phyloP scores from a whole-genome alignment of 2,797 vertebrate genomes.

The Acipenser transmontanus region DNA sequence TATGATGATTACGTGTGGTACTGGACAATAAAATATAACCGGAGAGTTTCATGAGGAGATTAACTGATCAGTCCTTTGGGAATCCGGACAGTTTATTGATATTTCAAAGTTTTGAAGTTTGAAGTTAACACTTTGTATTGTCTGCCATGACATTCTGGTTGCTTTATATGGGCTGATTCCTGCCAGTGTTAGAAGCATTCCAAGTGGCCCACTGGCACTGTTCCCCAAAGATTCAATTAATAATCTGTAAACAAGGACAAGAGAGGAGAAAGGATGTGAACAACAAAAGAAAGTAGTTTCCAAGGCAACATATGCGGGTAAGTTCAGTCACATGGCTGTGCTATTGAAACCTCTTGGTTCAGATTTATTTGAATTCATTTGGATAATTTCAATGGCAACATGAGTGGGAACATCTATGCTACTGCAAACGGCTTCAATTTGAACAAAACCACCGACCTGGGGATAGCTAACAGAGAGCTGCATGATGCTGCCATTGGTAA shows the following conservation, averaged over 20 bases:
- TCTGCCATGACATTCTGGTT: neutral
- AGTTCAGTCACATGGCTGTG: constrained; percentile 45
- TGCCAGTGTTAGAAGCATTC: constrained; percentile 2
- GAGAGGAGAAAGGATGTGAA: constrained; percentile 20
- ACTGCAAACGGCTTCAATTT: constrained; percentile 13
- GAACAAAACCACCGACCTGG: constrained; percentile 38
- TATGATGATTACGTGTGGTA: too few species aligned
- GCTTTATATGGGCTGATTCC: neutral
- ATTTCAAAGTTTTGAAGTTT: constrained; percentile 16
- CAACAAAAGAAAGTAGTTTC: constrained; percentile 39
- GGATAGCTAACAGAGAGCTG: constrained; percentile 25
- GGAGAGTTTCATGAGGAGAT: too few species aligned
- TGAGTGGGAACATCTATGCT: constrained; percentile 37
- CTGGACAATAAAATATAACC: too few species aligned
- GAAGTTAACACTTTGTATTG: constrained; percentile 11
- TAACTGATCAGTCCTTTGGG: too few species aligned
- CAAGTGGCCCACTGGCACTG: constrained; percentile 28
- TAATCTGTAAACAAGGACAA: constrained; percentile 52
- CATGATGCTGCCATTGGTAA: constrained; percentile 38
- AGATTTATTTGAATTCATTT: constrained; percentile 21
- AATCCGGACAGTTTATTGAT: too few species aligned
- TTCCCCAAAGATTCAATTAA: constrained; percentile 36
- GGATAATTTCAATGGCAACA: constrained; percentile 38
- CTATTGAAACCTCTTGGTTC: constrained; percentile 27
- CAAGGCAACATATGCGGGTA: constrained; percentile 42